A percentile compares a stretch with the other conserved stretches of the same genome.
These are phyloP conservation scores for Calameuta idolon DNA, from an alignment of 2,888 invertebrate genomes.

Conservation along the genomic window DNA sequence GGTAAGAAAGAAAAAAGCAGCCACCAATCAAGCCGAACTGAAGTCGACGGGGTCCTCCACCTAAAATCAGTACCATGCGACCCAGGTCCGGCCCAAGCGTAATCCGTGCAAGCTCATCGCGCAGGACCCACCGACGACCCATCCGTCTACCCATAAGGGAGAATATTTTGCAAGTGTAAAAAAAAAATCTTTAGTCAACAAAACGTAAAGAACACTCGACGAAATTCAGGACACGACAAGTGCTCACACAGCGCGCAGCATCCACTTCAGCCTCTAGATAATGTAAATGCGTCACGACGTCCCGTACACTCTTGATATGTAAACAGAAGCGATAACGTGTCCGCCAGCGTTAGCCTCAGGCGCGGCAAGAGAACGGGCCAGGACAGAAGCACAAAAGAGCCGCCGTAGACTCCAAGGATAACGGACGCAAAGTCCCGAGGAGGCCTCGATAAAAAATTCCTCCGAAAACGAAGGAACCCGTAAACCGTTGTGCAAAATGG, in stretches of 20 bases:
- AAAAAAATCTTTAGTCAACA: neutral
- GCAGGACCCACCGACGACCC: neutral
- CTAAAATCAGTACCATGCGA: neutral
- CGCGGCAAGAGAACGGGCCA: constrained; percentile 2
- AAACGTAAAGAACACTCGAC: neutral
- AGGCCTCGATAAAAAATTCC: neutral
- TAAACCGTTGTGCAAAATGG: neutral
- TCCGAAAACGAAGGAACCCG: neutral
- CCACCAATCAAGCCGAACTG: no score
- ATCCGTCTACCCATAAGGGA: neutral
- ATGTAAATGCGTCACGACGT: neutral
- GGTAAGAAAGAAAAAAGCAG: no score
- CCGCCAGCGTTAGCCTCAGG: neutral
- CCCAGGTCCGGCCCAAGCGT: neutral
- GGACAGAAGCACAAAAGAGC: constrained; percentile 5
- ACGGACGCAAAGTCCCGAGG: neutral
- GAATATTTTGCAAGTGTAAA: neutral
- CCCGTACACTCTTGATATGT: neutral
- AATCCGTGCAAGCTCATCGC: neutral
- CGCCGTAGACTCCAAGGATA: neutral
- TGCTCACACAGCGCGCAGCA: neutral
- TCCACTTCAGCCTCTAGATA: neutral
- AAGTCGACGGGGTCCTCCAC: no score
- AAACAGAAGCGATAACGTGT: neutral
- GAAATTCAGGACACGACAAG: neutral